Percentiles rank a stretch among this genome's conserved stretches.
These are phyloP conservation scores for Scolanthus callimorphus DNA, from an alignment of 92 coral and sea anemone genomes.

Conservation along the genomic window DNA sequence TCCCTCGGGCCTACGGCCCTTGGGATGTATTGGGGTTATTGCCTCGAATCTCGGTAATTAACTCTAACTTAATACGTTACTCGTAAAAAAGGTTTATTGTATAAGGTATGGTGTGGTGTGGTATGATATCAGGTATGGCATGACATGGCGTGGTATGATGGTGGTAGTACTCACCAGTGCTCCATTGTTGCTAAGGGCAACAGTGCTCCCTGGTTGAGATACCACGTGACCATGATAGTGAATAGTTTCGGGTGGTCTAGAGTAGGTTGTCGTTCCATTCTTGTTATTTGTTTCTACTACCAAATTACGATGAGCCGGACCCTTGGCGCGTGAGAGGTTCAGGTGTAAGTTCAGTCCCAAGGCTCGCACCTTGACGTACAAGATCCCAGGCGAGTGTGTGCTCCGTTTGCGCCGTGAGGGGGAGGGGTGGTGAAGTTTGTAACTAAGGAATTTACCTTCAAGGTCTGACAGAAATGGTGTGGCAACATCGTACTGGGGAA, in stretches of 20 bases:
- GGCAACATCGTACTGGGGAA: constrained; percentile 89
- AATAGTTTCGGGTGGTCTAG: constrained; percentile 18
- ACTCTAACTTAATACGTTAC: too few relatives aligned
- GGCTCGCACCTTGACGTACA: constrained; percentile 73
- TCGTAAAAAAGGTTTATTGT: too few relatives aligned
- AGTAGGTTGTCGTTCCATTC: constrained; percentile 61
- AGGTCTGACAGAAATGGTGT: constrained; percentile 73
- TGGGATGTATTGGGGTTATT: too few relatives aligned
- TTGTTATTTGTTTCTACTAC: constrained; percentile 59
- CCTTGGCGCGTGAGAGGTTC: constrained; percentile 49
- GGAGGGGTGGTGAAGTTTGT: constrained; percentile 53
- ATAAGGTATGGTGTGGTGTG: too few relatives aligned
- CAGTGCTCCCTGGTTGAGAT: constrained; percentile 65
- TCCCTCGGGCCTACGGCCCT: too few relatives aligned
- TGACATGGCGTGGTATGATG: too few relatives aligned
- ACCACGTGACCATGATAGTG: constrained; percentile 78
- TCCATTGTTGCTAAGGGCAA: constrained; percentile 42
- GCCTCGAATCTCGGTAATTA: too few relatives aligned
- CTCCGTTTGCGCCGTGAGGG: constrained; percentile 61
- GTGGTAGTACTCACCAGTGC: constrained; percentile 67
- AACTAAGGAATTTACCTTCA: constrained; percentile 56
- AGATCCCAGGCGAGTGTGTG: constrained; percentile 31
- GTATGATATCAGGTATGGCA: too few relatives aligned
- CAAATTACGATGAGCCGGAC: constrained; percentile 46
- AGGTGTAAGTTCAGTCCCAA: constrained; percentile 69